Conservation (phyloP, 1,140 invertebrate genomes). For the Drosophila lowei region DNA sequence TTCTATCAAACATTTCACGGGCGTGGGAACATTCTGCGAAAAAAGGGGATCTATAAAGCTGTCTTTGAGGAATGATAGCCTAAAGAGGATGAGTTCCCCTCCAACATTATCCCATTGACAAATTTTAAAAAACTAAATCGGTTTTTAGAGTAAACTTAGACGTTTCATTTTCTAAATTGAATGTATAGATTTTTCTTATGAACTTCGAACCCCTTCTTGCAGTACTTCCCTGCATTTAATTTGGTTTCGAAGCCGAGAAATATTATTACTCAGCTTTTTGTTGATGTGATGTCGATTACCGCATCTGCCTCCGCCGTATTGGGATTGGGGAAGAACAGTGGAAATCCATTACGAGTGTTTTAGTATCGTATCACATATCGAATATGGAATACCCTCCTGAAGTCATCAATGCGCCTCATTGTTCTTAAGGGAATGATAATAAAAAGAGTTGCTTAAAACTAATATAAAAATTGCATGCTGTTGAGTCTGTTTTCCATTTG, state of each 20-base stretch:
- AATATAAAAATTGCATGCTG: too few species aligned
- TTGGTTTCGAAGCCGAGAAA: slow-evolving; percentile 8
- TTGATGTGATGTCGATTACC: slow-evolving; percentile 13
- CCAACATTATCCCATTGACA: too few species aligned
- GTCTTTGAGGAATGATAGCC: not conserved
- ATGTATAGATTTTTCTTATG: not conserved
- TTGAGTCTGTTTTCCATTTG: too few species aligned
- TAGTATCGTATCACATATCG: too few species aligned
- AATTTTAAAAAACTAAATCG: too few species aligned
- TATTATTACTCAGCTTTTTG: slow-evolving; percentile 22
- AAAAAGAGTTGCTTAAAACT: too few species aligned
- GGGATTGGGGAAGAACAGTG: slow-evolving; percentile 29
- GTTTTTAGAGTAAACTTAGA: too few species aligned
- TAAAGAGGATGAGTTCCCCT: too few species aligned
- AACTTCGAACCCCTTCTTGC: not conserved
- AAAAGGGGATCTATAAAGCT: not conserved
- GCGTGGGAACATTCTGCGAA: not conserved
- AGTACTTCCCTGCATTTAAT: not conserved
- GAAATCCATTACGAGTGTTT: slow-evolving; percentile 1
- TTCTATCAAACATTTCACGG: slow-evolving; percentile 2
- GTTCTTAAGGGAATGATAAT: too few species aligned
- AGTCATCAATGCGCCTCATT: too few species aligned
- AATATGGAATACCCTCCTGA: too few species aligned
- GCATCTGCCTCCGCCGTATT: slow-evolving; percentile 27
- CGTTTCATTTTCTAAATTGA: too few species aligned